Conservation (phyloP, 2,888 invertebrate species). For the Atrina japonica region DNA sequence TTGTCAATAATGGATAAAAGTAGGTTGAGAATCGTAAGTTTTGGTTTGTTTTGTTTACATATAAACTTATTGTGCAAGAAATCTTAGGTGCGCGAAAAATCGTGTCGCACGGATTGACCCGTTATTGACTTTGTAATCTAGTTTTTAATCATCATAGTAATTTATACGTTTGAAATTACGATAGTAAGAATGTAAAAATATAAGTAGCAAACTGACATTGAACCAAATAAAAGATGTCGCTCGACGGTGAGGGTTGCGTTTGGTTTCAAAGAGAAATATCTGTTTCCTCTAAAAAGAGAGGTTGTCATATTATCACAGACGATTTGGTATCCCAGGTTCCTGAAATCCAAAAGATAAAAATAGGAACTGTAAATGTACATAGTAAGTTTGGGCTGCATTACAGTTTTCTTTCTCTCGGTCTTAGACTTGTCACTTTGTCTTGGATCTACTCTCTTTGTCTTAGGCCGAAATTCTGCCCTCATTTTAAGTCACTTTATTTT, state of each 20-base stretch:
- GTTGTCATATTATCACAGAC: slow-evolving; percentile 98
- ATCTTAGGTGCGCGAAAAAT: no score
- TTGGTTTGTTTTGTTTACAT: no score
- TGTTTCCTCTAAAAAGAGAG: slow-evolving; percentile 96
- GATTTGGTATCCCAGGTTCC: slow-evolving; percentile 96
- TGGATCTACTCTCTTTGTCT: background rate
- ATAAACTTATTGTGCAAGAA: no score
- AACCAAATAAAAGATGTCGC: slow-evolving; percentile 16
- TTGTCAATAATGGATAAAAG: no score
- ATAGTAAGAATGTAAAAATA: no score
- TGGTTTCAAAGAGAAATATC: slow-evolving; percentile 99
- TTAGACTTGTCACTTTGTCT: background rate
- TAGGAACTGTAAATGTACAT: slow-evolving; percentile 97
- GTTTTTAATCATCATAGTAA: no score
- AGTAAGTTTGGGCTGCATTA: slow-evolving; percentile 86
- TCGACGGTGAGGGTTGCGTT: slow-evolving; percentile 82
- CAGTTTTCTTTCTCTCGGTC: slow-evolving; percentile 3
- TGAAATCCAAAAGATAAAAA: slow-evolving; percentile 95
- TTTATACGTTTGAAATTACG: no score
- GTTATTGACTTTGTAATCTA: no score
- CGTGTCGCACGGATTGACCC: no score
- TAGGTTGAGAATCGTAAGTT: no score
- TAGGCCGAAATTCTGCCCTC: no score
- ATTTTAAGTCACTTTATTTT: no score
- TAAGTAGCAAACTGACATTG: background rate